Conservation (phyloP, 2,113 vertebrate genomes). For the Otolemur garnettii region DNA sequence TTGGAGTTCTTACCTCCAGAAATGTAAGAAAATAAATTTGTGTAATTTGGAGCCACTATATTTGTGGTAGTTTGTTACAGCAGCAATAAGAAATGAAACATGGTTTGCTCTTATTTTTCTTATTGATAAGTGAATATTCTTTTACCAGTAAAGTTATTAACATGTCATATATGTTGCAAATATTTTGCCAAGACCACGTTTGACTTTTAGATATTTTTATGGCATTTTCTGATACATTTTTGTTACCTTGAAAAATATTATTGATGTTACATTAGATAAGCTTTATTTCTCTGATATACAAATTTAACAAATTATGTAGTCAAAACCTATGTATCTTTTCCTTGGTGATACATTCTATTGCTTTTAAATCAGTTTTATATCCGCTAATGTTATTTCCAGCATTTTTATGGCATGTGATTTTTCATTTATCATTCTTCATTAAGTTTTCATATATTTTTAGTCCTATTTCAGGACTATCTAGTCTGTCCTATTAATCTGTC, state of each 20-base stretch:
- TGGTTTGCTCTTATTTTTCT: conserved; percentile 25
- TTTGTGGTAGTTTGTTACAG: not conserved
- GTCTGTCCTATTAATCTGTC: conserved; percentile 73
- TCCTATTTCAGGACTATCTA: conserved; percentile 65
- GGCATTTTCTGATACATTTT: conserved; percentile 35
- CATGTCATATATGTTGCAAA: not conserved
- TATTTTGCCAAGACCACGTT: not conserved
- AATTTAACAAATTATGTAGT: conserved; percentile 60
- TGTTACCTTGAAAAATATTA: conserved; percentile 66
- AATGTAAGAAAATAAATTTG: not conserved
- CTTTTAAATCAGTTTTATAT: conserved; percentile 80
- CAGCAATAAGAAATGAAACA: not conserved
- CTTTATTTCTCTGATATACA: conserved; percentile 64
- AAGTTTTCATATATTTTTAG: conserved; percentile 77
- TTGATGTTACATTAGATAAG: conserved; percentile 59
- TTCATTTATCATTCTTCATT: conserved; percentile 79
- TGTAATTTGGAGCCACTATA: not conserved
- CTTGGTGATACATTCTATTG: conserved; percentile 62
- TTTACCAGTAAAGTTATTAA: conserved; percentile 12
- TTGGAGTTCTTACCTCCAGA: not conserved
- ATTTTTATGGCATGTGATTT: conserved; percentile 75
- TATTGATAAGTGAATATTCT: not conserved
- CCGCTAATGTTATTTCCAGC: conserved; percentile 50
- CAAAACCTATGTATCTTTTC: conserved; percentile 66
- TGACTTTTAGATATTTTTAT: conserved; percentile 53